A percentile compares a stretch with the other conserved stretches of the same genome.
phyloP scores from a whole-genome alignment of 2,797 vertebrate genomes.

The Siniperca undulata region DNA sequence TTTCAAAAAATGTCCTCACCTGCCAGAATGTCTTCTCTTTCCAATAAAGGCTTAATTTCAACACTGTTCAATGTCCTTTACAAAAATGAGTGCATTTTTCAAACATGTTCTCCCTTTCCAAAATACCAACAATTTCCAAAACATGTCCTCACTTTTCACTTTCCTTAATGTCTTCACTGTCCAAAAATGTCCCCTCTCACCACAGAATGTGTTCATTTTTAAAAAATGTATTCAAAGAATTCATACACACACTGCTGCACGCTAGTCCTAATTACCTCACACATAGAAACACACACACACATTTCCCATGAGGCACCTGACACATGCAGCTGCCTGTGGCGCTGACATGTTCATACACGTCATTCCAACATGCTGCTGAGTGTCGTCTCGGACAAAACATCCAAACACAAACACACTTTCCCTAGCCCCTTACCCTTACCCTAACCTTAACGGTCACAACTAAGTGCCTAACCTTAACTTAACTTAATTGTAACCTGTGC shows the following conservation, averaged over 20 bases:
- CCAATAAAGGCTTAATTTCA: background rate
- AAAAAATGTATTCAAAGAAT: too few relatives aligned
- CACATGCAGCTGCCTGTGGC: conserved; percentile 75
- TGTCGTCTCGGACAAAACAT: conserved; percentile 57
- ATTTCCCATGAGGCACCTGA: conserved; percentile 71
- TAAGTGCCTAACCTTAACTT: too few relatives aligned
- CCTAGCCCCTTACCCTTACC: too few relatives aligned
- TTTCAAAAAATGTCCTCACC: background rate
- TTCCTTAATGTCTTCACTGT: background rate
- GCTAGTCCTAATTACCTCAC: background rate
- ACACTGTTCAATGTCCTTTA: background rate
- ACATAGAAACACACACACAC: conserved; percentile 28
- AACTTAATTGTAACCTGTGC: too few relatives aligned
- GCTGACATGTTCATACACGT: conserved; percentile 79
- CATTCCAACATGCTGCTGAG: conserved; percentile 77
- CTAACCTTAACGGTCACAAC: too few relatives aligned
- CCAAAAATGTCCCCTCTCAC: background rate
- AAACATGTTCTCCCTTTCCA: background rate
- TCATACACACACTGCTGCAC: background rate
- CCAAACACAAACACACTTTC: background rate
- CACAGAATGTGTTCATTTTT: too few relatives aligned
- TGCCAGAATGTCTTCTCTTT: background rate
- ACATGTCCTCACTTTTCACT: background rate
- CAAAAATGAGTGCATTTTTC: too few relatives aligned
- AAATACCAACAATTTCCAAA: background rate